Base-by-base conservation (phyloP, 2,797 vertebrate genomes). In the Chloroceryle amazona region DNA sequence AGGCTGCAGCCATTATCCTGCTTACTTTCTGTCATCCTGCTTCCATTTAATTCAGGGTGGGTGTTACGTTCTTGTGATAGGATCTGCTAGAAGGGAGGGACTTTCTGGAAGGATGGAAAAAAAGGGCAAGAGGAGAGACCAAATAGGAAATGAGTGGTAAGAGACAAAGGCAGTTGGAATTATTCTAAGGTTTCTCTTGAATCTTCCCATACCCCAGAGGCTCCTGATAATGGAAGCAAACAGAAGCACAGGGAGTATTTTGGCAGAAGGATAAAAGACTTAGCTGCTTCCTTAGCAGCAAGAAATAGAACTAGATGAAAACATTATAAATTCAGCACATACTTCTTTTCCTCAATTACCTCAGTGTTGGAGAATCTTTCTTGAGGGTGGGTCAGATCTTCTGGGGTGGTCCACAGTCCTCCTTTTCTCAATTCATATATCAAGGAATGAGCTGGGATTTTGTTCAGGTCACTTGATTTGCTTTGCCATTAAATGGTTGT, bases 251-350 rank as follows among this genome's bases (percentile, higher is more conserved):
- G 25, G 39, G 68, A 29, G 47, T 65, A 33, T 68, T 85, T 90
- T 74, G 86, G 46, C 62, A 61, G 42, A 17, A 78, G 39, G 16
- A 73, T 61, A 61, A 78, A 94, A 79, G 70, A 66, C 55, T 39
- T 58, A 33, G 10, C 29, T 90, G n/a, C 57, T 92, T 95, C 66
- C 37, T 85, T 70, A 85, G 52, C 41, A 84, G 51, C 37, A 78
- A 78, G 62, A 87, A 87, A 35, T 23, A 83, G 63, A 63, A 63
- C n/a, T 80, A 63, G 81, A 83, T 92, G 25, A 86, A 91, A 83
- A 83, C 35, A 41, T 42, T 33, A 63, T 52, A 58, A 76, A 86
- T 57, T 90, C 26, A 47, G 33, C 2, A 0, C 20, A 10, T 51
- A 42, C 41, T 88, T 88, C 15, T 81, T 70, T 65, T 37, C 16